Conservation (phyloP, 53 echinoderm and acorn worm genomes). For the Actinopyga echinites region DNA sequence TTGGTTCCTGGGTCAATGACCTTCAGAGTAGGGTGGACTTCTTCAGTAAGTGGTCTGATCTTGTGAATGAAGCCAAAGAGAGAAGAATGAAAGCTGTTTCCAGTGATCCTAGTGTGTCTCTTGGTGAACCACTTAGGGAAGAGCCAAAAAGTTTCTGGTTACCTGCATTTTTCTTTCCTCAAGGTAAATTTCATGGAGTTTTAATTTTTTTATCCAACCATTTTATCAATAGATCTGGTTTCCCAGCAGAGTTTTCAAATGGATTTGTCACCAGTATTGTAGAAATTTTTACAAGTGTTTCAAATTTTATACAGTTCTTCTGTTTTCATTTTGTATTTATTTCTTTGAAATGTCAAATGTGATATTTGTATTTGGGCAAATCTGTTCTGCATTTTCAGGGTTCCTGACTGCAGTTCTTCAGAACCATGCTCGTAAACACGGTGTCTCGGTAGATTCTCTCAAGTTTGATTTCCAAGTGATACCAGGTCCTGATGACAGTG, state of each 20-base stretch:
- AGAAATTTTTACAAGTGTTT: too few species aligned
- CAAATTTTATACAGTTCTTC: too few species aligned
- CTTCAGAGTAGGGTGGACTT: conserved; percentile 94
- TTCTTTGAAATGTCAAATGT: too few species aligned
- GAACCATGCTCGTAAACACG: conserved; percentile 89
- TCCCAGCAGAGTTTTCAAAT: too few species aligned
- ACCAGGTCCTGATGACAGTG: conserved; percentile 71
- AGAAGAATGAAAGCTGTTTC: conserved; percentile 65
- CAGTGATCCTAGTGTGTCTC: neutral
- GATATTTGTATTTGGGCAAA: too few species aligned
- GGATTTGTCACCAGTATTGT: too few species aligned
- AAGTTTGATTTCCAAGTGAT: conserved; percentile 93
- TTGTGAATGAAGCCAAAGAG: conserved; percentile 64
- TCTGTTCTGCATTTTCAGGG: conserved; percentile 40
- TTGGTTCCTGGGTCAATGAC: conserved; percentile 84
- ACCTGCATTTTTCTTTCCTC: conserved; percentile 96
- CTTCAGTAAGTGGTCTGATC: conserved; percentile 86
- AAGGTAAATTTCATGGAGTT: conserved; percentile 52
- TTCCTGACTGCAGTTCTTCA: conserved; percentile 95
- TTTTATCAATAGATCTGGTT: too few species aligned
- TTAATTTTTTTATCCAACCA: too few species aligned
- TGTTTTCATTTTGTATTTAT: too few species aligned
- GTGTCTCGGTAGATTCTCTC: conserved; percentile 86
- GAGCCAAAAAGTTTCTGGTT: conserved; percentile 95
- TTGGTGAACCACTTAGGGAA: conserved; percentile 59